Evolutionary conservation across 2,797 vertebrate genomes (phyloP).

Genomic region (Rhinella marina): DNA sequence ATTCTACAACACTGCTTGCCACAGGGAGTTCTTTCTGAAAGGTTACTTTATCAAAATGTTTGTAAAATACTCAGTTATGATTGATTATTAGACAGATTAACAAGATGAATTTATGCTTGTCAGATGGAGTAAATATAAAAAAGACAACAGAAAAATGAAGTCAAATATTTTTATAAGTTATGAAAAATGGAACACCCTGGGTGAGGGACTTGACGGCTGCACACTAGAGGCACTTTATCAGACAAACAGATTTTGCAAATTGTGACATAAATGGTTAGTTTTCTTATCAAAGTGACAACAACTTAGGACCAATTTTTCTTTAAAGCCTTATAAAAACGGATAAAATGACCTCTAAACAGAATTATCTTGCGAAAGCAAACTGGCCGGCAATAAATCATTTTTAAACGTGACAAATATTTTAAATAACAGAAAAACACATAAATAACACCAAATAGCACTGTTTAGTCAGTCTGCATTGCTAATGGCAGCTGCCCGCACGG

Average conservation of each 20-base stretch:
- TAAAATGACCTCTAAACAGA: constrained; percentile 55
- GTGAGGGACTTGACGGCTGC: constrained; percentile 42
- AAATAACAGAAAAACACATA: not conserved
- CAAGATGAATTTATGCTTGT: constrained; percentile 50
- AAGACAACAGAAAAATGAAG: constrained; percentile 21
- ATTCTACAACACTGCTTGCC: constrained; percentile 3
- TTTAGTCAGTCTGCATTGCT: no score
- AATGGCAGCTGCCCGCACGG: no score
- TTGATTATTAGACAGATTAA: constrained; percentile 54
- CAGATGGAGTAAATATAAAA: constrained; percentile 26
- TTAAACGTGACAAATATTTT: constrained; percentile 33
- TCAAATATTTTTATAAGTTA: constrained; percentile 43
- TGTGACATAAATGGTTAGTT: constrained; percentile 56
- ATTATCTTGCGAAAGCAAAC: constrained; percentile 30
- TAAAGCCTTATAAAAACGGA: constrained; percentile 44
- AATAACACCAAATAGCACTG: not conserved
- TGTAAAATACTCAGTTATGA: constrained; percentile 41
- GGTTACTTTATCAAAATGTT: constrained; percentile 37
- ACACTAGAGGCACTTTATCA: constrained; percentile 50
- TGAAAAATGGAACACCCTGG: constrained; percentile 46
- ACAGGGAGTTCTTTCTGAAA: constrained; percentile 24
- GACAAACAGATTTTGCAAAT: constrained; percentile 56
- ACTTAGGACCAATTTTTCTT: constrained; percentile 55
- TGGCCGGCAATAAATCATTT: constrained; percentile 45
- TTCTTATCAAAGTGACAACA: constrained; percentile 54